Evolutionary conservation across 2,797 vertebrate genomes (phyloP).

Genomic region (Sorex maritimensis): DNA sequence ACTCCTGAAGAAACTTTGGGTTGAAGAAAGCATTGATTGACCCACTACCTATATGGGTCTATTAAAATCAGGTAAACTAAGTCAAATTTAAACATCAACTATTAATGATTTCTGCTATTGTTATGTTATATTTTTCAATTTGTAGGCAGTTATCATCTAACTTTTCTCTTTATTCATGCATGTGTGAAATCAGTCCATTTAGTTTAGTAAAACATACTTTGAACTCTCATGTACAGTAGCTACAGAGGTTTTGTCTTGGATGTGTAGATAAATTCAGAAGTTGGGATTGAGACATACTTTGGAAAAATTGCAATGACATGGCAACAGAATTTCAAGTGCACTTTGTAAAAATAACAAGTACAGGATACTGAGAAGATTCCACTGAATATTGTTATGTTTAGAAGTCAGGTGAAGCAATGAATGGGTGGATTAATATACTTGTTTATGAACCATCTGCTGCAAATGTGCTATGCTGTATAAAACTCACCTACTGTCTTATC

Average conservation of each 20-base stretch:
- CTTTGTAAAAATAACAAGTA: conserved; percentile 18
- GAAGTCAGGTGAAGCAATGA: not conserved
- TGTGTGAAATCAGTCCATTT: not conserved
- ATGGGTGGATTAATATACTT: not conserved
- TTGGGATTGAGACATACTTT: conserved; percentile 36
- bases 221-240: not conserved
- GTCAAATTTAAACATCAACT: conserved; percentile 1
- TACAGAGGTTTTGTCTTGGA: conserved; percentile 2
- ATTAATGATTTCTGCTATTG: not conserved
- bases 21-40: conserved; percentile 6
- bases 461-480: not conserved
- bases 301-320: conserved; percentile 7
- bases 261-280: conserved; percentile 16
- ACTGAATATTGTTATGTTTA: not conserved
- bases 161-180: conserved; percentile 23
- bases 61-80: not conserved
- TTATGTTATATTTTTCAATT: not conserved
- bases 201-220: conserved; percentile 38
- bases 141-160: not conserved
- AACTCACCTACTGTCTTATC: not conserved
- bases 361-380: not conserved
- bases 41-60: not conserved
- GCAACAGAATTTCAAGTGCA: not conserved
- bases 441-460: conserved; percentile 23
- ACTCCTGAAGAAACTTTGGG: conserved; percentile 27